Conservation (phyloP, 2,797 vertebrate genomes). For the Enteromius argenteus region DNA sequence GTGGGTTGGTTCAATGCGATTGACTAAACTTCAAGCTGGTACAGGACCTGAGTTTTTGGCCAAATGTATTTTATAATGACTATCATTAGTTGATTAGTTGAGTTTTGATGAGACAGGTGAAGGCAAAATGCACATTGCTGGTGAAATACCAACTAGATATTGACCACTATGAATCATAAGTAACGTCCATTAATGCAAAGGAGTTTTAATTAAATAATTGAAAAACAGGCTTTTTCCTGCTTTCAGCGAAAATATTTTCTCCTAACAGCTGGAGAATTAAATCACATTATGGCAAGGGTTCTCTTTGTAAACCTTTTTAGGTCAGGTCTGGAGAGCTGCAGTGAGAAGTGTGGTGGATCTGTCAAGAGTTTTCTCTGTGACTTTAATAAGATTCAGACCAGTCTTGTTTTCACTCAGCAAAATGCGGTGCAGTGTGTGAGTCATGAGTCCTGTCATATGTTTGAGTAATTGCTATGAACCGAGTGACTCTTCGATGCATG, state of each 20-base stretch:
- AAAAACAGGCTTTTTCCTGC: constrained; percentile 11
- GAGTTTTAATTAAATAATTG: constrained; percentile 12
- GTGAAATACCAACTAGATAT: constrained; percentile 29
- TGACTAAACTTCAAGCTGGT: constrained; percentile 8
- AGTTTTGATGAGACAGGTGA: constrained; percentile 2
- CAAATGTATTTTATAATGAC: background rate
- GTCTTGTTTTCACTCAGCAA: constrained; percentile 62
- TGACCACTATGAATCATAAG: background rate
- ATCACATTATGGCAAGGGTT: background rate
- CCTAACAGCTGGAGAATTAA: constrained; percentile 20
- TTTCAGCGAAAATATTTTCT: constrained; percentile 17
- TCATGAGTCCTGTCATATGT: constrained; percentile 69
- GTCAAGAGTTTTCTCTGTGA: constrained; percentile 55
- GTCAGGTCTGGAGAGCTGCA: constrained; percentile 39
- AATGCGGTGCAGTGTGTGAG: constrained; percentile 67
- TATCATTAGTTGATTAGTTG: background rate
- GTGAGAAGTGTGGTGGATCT: constrained; percentile 52
- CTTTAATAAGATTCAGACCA: constrained; percentile 67
- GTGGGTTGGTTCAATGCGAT: background rate
- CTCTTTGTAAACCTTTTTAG: constrained; percentile 8
- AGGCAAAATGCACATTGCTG: constrained; percentile 16
- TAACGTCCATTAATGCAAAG: constrained; percentile 9
- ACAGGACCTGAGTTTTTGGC: constrained; percentile 3
- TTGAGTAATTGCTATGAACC: constrained; percentile 70
- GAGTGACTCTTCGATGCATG: constrained; percentile 63